Conservation (phyloP, 2,113 vertebrate species). For the Syngnathus scovelli region DNA sequence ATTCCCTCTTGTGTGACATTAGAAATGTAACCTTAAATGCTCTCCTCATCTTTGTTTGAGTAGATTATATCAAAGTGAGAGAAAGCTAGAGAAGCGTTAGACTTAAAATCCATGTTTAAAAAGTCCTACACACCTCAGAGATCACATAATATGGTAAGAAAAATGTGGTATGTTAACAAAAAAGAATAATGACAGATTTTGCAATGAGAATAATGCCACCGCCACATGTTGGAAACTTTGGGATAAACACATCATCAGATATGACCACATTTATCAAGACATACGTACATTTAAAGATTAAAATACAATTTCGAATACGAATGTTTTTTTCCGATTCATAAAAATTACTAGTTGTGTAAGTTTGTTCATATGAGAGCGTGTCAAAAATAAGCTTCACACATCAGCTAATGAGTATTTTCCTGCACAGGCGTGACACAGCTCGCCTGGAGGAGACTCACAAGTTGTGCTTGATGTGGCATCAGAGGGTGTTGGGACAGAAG, state of each 20-base stretch:
- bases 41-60: slow-evolving; percentile 16
- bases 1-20: slow-evolving; percentile 51
- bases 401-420: slow-evolving; percentile 23
- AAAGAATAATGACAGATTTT: neutral
- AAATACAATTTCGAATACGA: neutral
- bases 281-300: neutral
- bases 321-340: neutral
- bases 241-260: neutral
- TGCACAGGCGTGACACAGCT: slow-evolving; percentile 53
- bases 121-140: neutral
- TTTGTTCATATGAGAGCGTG: neutral
- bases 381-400: slow-evolving; percentile 11
- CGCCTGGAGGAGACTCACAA: slow-evolving; percentile 56
- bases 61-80: too few species aligned
- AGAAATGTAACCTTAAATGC: slow-evolving; percentile 51
- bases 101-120: slow-evolving; percentile 10
- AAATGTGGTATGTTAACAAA: neutral
- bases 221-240: neutral
- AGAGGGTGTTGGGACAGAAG: slow-evolving; percentile 59
- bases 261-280: neutral
- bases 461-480: slow-evolving; percentile 51
- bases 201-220: neutral
- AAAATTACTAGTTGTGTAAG: neutral
- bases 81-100: too few species aligned
- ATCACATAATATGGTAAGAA: neutral